These are phyloP conservation scores for Pogona vitticeps DNA, from an alignment of 2,113 vertebrate species.

Conservation along the genomic window DNA sequence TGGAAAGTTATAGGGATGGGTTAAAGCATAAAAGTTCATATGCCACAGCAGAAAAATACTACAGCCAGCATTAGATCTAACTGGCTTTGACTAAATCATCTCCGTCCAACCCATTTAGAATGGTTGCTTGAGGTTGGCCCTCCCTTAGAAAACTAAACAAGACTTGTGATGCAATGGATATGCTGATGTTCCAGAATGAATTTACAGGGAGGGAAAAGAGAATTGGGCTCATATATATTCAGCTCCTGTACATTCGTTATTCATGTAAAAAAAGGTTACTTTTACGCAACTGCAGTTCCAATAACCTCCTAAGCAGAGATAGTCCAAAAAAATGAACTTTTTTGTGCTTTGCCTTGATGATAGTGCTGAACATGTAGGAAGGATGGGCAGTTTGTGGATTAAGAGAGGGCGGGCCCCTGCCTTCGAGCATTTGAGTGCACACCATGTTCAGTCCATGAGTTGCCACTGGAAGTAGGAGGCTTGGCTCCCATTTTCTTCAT, in stretches of 20 bases:
- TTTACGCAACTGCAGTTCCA: no score
- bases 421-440: no score
- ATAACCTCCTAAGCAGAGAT: no score
- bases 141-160: neutral
- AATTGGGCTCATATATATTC: neutral
- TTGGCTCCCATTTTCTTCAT: no score
- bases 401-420: no score
- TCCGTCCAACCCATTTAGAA: neutral
- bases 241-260: neutral
- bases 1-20: neutral
- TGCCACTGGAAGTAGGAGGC: no score
- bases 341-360: no score
- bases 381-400: no score
- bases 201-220: neutral
- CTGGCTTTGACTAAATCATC: neutral
- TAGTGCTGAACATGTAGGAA: no score
- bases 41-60: neutral
- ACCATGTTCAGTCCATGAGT: no score
- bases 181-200: neutral
- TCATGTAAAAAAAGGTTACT: neutral
- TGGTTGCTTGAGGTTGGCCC: neutral
- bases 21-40: neutral
- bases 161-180: neutral
- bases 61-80: neutral
- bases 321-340: no score